Evolutionary conservation across 2,888 invertebrate genomes (phyloP).

Genomic region (Galerucella calmariensis): DNA sequence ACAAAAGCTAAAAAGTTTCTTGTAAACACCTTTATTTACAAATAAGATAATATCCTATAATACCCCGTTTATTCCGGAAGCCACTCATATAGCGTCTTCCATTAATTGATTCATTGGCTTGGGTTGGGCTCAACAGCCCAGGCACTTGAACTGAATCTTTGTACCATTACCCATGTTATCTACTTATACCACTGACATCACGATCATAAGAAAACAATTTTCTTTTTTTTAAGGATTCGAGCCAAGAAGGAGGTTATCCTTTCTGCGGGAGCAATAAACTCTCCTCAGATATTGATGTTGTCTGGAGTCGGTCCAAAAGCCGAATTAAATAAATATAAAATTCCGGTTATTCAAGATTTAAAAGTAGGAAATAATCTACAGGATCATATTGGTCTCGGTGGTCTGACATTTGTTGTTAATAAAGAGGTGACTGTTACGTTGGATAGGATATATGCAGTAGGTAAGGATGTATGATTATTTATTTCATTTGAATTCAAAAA

Average conservation of each 20-base stretch:
- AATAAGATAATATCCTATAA: too few species aligned
- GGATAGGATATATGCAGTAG: slow-evolving; percentile 79
- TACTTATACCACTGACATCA: background rate
- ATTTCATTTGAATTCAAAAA: background rate
- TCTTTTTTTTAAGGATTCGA: slow-evolving; percentile 67
- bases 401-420: slow-evolving; percentile 84
- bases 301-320: slow-evolving; percentile 87
- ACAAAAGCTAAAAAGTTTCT: too few species aligned
- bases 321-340: slow-evolving; percentile 77
- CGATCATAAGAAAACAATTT: background rate
- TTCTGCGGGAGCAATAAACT: slow-evolving; percentile 91
- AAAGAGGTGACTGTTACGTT: slow-evolving; percentile 83
- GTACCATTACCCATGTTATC: too few species aligned
- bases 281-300: slow-evolving; percentile 93
- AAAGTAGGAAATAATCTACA: slow-evolving; percentile 89
- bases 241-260: slow-evolving; percentile 89
- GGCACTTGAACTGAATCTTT: too few species aligned
- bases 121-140: too few species aligned
- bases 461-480: slow-evolving; percentile 27
- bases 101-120: too few species aligned
- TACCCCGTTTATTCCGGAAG: too few species aligned
- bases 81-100: too few species aligned
- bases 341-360: slow-evolving; percentile 83
- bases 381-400: slow-evolving; percentile 89
- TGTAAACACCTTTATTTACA: too few species aligned